A percentile compares a stretch with the other conserved stretches of the same genome.
Evolutionary conservation across 2,888 invertebrate genomes (phyloP).

Genomic region (Orgyia antiqua): DNA sequence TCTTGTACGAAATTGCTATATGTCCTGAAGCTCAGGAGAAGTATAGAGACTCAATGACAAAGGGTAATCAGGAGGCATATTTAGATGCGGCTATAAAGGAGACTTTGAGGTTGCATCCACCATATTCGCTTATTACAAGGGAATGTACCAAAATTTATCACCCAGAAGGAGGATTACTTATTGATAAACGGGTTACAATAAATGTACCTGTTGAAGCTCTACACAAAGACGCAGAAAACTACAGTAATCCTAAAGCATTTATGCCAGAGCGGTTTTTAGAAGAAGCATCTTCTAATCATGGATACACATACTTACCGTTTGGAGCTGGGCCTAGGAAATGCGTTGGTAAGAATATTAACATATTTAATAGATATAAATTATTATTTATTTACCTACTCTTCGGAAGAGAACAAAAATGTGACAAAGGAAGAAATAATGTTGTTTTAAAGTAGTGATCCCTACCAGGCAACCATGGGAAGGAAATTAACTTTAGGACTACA

Average conservation of each 20-base stretch:
- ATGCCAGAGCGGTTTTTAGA: slow-evolving; percentile 59
- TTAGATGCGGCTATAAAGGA: slow-evolving; percentile 59
- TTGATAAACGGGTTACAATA: slow-evolving; percentile 58
- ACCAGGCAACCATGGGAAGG: too few species aligned
- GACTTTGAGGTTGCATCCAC: slow-evolving; percentile 58
- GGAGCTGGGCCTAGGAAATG: slow-evolving; percentile 68
- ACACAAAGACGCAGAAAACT: slow-evolving; percentile 53
- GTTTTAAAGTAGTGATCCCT: too few species aligned
- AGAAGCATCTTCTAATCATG: slow-evolving; percentile 33
- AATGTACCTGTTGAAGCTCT: slow-evolving; percentile 58
- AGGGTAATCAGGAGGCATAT: slow-evolving; percentile 40
- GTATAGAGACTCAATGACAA: slow-evolving; percentile 38
- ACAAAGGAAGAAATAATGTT: too few species aligned
- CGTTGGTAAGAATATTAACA: slow-evolving; percentile 52
- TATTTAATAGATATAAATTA: too few species aligned
- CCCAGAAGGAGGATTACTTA: slow-evolving; percentile 44
- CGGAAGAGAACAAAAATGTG: too few species aligned
- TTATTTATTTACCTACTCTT: too few species aligned
- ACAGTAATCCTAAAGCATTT: slow-evolving; percentile 45
- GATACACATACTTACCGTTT: slow-evolving; percentile 56
- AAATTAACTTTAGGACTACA: too few species aligned
- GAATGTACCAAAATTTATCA: slow-evolving; percentile 58
- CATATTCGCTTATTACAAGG: slow-evolving; percentile 56
- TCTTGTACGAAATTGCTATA: slow-evolving; percentile 55
- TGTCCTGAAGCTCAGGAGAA: slow-evolving; percentile 47